Evolutionary conservation across 2,888 invertebrate species (phyloP), one percentile per base, ranked within the genome.

Genomic region (Junonia oenone): DNA sequence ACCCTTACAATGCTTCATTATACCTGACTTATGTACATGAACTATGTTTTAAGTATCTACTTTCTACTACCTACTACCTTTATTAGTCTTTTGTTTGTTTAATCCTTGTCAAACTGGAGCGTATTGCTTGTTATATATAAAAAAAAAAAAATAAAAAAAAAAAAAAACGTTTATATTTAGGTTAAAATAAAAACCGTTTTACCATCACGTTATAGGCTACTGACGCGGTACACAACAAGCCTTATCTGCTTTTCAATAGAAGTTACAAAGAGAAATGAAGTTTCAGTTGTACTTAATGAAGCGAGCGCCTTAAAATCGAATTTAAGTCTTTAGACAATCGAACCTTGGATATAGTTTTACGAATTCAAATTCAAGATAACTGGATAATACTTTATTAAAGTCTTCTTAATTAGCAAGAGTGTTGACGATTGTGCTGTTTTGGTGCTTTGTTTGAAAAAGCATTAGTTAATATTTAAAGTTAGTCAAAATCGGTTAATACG

Each of bases 271-370:
- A 45, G 47, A 52, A 56, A 58, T 14, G 45, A 53, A 56, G 56
- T 53, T 59, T 29, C 38, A 40, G 49, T 52, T 56, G 46, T 37
- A 52, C 43, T 56, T 56, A 59, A 59, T 56, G 59, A 59, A 56
- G 58, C 49, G 48, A 33, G 38, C 38, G 45, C 45, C 48, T 58
- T 45, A 58, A 45, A 37, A 47, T 43, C 43, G 40, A 51, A 58
- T 55, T 51, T 51, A 58, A 51, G 55, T 40, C 38, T 19, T 47
- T 22, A 35, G 26, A 45, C 53, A 53, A 56, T 53, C 37, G 31
- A 51, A 46, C 51, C 31, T 48, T 55, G 45, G 47, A 47, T 47
- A 46, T 31, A 53, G 52, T 53, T 52, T 53, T 53, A 19, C 19
- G 29, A 46, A 19, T 46, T 26, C 37, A 37, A 47, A 38, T 31